Conservation (phyloP, 1,140 invertebrate genomes). For the Himalopsyche phryganea region DNA sequence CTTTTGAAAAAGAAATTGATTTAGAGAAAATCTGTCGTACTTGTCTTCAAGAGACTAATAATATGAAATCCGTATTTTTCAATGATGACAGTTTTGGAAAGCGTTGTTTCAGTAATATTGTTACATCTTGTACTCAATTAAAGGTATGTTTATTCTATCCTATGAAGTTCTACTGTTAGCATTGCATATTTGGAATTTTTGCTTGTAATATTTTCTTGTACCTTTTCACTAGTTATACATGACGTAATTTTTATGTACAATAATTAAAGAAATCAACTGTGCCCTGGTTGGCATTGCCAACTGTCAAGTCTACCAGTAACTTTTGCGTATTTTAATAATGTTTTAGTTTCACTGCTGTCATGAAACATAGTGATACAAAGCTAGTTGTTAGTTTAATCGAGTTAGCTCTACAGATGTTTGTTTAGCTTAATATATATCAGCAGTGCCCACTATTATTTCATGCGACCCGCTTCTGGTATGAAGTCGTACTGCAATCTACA, state of each 20-base stretch:
- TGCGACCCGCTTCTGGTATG: no score
- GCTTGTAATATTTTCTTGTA: background rate
- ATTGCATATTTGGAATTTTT: background rate
- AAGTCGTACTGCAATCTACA: no score
- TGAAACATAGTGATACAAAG: no score
- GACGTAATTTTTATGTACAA: background rate
- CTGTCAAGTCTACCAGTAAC: background rate
- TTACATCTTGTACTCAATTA: slow-evolving; percentile 26
- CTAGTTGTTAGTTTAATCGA: no score
- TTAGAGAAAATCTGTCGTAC: slow-evolving; percentile 24
- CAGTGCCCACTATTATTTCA: no score
- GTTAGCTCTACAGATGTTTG: no score
- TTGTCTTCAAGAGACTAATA: slow-evolving; percentile 15
- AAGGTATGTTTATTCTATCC: slow-evolving; percentile 22
- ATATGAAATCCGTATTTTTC: slow-evolving; percentile 18
- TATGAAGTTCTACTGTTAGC: background rate
- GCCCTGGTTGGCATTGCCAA: no score
- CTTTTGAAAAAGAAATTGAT: slow-evolving; percentile 11
- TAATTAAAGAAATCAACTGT: no score
- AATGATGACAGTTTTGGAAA: background rate
- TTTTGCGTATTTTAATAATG: background rate
- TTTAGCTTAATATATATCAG: no score
- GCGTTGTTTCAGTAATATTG: slow-evolving; percentile 4
- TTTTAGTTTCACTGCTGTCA: no score
- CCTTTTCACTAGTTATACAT: background rate